Conservation (phyloP, 2,888 invertebrate genomes). For the Nephrotoma flavescens region DNA sequence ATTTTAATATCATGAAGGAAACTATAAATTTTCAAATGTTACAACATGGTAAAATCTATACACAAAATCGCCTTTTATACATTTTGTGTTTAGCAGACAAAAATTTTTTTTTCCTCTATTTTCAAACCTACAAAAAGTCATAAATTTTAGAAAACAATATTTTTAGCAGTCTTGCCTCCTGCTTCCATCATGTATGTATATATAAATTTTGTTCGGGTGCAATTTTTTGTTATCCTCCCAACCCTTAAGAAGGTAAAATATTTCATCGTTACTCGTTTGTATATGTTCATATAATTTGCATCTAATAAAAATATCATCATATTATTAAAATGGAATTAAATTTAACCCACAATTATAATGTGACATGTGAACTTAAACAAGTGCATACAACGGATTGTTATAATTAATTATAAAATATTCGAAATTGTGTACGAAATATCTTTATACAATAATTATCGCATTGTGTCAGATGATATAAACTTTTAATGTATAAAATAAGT, state of each 20-base stretch:
- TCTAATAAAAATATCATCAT: not conserved
- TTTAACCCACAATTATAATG: not conserved
- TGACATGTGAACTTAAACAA: not conserved
- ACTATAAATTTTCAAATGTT: not conserved
- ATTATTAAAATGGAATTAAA: not conserved
- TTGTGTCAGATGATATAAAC: not conserved
- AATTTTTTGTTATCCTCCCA: not conserved
- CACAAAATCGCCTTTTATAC: not conserved
- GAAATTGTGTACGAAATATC: not conserved
- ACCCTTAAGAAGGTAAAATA: not conserved
- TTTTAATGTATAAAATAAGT: not conserved
- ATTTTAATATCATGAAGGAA: not conserved
- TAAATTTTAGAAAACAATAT: not conserved
- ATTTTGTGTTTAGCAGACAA: not conserved
- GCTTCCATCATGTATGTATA: not conserved
- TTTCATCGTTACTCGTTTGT: not conserved
- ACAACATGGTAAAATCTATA: not conserved
- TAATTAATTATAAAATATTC: not conserved
- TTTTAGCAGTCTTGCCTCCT: not conserved
- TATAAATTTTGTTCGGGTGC: not conserved
- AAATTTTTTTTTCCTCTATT: not conserved
- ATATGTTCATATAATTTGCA: not conserved
- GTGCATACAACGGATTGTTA: not conserved
- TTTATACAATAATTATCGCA: not conserved
- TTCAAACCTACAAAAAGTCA: not conserved